phyloP scores from a whole-genome alignment of 2,797 vertebrate genomes.

The Rhincodon typus region DNA sequence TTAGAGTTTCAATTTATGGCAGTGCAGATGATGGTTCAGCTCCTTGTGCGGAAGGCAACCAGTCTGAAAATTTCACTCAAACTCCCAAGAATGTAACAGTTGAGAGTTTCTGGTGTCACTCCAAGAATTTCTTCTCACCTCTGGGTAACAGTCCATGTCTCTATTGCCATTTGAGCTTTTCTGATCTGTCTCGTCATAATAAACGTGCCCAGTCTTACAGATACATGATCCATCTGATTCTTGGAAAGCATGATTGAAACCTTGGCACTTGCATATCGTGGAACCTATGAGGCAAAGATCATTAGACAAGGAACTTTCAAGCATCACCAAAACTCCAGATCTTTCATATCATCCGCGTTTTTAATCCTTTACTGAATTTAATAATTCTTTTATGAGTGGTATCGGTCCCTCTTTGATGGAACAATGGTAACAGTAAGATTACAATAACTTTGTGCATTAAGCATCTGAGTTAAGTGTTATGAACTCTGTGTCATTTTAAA shows the following conservation, averaged over 20 bases:
- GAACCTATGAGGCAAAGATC: slow-evolving; percentile 59
- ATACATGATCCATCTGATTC: slow-evolving; percentile 81
- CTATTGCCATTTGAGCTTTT: slow-evolving; percentile 63
- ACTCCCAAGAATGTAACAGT: background rate
- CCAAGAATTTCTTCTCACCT: slow-evolving; percentile 60
- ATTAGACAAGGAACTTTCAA: background rate
- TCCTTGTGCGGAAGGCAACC: background rate
- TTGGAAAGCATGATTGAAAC: slow-evolving; percentile 81
- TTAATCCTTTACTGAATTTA: background rate
- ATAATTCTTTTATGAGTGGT: no score
- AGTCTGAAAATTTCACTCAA: background rate
- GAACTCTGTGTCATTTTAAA: background rate
- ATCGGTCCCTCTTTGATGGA: background rate
- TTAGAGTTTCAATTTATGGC: background rate
- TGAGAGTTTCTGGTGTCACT: no score
- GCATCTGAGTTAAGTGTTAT: background rate
- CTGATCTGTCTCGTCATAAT: slow-evolving; percentile 71
- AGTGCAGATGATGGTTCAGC: background rate
- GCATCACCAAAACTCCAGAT: background rate
- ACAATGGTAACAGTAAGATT: background rate
- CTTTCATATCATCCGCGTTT: background rate
- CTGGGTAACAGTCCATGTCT: slow-evolving; percentile 73
- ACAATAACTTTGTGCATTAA: background rate
- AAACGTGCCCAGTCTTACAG: slow-evolving; percentile 75
- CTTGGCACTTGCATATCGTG: slow-evolving; percentile 68